These are phyloP conservation scores for Littorina saxatilis DNA, from an alignment of 1,140 invertebrate species.

Conservation along the genomic window DNA sequence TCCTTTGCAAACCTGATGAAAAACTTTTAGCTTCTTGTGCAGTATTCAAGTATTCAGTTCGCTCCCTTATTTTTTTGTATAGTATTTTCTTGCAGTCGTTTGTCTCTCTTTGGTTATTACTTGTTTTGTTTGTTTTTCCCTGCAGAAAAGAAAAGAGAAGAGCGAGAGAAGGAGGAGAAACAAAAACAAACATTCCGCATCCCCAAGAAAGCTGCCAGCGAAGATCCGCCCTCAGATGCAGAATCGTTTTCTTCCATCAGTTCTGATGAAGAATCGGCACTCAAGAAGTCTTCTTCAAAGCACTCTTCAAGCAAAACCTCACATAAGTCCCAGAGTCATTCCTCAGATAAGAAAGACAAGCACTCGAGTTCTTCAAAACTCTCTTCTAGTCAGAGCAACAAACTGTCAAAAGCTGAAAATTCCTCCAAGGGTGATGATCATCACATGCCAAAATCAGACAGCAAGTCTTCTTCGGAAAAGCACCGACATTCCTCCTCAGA, in stretches of 20 bases:
- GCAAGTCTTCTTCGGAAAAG: neutral
- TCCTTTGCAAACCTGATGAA: too few relatives aligned
- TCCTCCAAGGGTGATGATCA: neutral
- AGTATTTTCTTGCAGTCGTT: too few relatives aligned
- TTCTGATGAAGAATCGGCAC: neutral
- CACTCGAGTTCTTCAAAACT: neutral
- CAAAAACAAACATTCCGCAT: slow-evolving; percentile 28
- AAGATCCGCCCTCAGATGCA: neutral
- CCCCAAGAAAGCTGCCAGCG: neutral
- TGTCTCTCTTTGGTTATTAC: too few relatives aligned
- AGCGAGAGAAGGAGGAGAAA: slow-evolving; percentile 28
- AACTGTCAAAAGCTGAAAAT: neutral
- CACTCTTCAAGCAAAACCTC: neutral
- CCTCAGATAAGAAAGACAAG: neutral
- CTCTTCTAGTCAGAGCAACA: neutral
- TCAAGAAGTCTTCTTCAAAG: neutral
- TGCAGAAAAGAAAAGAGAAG: slow-evolving; percentile 6
- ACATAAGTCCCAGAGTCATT: neutral
- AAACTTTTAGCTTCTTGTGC: too few relatives aligned
- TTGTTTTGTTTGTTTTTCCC: neutral
- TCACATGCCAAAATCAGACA: neutral
- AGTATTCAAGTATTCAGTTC: too few relatives aligned
- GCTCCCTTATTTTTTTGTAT: too few relatives aligned
- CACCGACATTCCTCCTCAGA: neutral
- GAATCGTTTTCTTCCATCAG: slow-evolving; percentile 16